These are phyloP conservation scores for Brachionus calyciflorus DNA, from an alignment of 1,140 invertebrate genomes.

Conservation along the genomic window DNA sequence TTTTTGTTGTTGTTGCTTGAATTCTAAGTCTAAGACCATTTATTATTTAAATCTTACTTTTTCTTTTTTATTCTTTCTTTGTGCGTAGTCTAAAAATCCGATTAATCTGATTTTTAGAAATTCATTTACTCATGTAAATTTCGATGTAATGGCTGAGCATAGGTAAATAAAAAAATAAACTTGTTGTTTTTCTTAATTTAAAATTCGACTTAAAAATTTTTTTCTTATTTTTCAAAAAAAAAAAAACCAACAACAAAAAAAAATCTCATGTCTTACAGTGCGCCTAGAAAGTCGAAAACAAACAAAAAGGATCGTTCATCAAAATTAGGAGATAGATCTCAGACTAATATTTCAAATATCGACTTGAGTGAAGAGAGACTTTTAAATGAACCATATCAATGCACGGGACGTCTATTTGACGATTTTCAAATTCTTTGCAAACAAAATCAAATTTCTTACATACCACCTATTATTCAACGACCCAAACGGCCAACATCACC, in stretches of 20 bases:
- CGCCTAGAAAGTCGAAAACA: background rate
- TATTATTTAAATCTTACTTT: too few species aligned
- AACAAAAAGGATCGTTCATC: background rate
- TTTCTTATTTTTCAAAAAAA: background rate
- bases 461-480: conserved; percentile 53
- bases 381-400: conserved; percentile 54
- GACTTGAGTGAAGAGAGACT: background rate
- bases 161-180: background rate
- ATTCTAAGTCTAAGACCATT: too few species aligned
- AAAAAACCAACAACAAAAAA: background rate
- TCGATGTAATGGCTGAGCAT: conserved; percentile 21
- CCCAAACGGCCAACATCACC: conserved; percentile 51
- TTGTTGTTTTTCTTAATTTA: too few species aligned
- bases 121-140: conserved; percentile 19
- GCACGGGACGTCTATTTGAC: conserved; percentile 54
- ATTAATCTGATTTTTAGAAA: too few species aligned
- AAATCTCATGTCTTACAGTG: conserved; percentile 18
- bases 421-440: conserved; percentile 57
- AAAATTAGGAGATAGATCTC: background rate
- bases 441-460: conserved; percentile 51
- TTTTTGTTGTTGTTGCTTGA: too few species aligned
- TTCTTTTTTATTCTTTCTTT: too few species aligned
- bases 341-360: background rate
- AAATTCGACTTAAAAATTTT: background rate
- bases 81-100: too few species aligned